phyloP scores from a whole-genome alignment of 2,888 invertebrate species.

The Eristalis pertinax region DNA sequence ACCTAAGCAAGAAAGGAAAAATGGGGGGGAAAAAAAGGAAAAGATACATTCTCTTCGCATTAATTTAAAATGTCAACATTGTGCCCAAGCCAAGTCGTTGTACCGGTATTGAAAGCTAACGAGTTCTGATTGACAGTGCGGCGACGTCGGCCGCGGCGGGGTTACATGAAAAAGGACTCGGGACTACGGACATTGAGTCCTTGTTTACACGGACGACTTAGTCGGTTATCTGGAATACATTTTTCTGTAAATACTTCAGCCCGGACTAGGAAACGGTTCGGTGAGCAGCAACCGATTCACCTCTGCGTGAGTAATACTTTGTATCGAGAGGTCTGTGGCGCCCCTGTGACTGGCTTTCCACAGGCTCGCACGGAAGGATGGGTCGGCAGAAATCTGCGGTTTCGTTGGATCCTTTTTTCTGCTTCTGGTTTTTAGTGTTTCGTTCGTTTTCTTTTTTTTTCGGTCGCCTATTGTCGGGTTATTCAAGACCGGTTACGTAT shows the following conservation, averaged over 20 bases:
- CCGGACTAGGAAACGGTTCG: too few species aligned
- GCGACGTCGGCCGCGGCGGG: neutral
- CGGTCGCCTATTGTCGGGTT: neutral
- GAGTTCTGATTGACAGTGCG: conserved; percentile 26
- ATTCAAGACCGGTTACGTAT: neutral
- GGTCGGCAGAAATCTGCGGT: neutral
- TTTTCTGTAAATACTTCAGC: neutral
- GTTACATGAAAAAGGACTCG: neutral
- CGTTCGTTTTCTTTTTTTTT: neutral
- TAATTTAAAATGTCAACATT: conserved; percentile 59
- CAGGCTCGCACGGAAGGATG: neutral
- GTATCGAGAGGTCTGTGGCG: neutral
- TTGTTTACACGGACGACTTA: conserved; percentile 9
- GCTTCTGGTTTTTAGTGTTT: neutral
- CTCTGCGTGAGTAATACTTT: neutral
- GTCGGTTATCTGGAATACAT: neutral
- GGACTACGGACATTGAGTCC: neutral
- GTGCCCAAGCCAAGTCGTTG: conserved; percentile 30
- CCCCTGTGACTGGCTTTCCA: too few species aligned
- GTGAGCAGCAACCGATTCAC: neutral
- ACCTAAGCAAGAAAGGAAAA: neutral
- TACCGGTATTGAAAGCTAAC: conserved; percentile 41
- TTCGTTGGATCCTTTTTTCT: neutral
- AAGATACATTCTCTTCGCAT: conserved; percentile 11
- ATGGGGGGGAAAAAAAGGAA: neutral